Evolutionary conservation across 1,140 invertebrate genomes (phyloP).

Genomic region (Danaus melanippus): DNA sequence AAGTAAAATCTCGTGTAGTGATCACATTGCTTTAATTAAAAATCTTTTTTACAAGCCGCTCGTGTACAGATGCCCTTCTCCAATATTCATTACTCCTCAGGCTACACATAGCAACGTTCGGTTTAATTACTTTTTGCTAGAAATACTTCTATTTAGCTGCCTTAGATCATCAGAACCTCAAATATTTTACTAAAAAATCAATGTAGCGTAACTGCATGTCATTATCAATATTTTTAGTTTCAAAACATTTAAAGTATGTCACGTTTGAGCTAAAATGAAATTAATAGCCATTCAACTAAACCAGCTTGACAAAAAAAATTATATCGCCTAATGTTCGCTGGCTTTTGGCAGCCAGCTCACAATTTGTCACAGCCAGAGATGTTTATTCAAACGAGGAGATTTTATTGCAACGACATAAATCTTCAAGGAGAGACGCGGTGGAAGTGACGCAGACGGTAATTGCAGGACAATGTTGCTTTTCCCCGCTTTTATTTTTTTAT

Average conservation of each 20-base stretch:
- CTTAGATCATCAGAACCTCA: slow-evolving; percentile 6
- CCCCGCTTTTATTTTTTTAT: slow-evolving; percentile 18
- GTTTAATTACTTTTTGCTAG: slow-evolving; percentile 59
- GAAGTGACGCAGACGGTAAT: slow-evolving; percentile 47
- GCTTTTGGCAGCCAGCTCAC: slow-evolving; percentile 45
- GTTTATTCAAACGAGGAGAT: slow-evolving; percentile 67
- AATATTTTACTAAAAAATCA: too few relatives aligned
- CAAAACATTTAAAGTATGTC: not conserved
- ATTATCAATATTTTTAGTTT: not conserved
- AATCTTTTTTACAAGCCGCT: slow-evolving; percentile 39
- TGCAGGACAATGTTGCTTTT: slow-evolving; percentile 39
- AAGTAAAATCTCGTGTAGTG: slow-evolving; percentile 42
- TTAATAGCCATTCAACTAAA: slow-evolving; percentile 46
- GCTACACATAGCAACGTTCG: slow-evolving; percentile 55
- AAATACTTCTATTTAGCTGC: slow-evolving; percentile 35
- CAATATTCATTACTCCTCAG: slow-evolving; percentile 48
- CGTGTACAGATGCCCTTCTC: slow-evolving; percentile 26
- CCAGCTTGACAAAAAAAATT: slow-evolving; percentile 51
- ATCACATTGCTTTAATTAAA: slow-evolving; percentile 51
- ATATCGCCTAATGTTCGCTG: slow-evolving; percentile 52
- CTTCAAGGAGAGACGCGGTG: slow-evolving; percentile 40
- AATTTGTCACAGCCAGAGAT: slow-evolving; percentile 62
- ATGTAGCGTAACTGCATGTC: not conserved
- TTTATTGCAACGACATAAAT: slow-evolving; percentile 58
- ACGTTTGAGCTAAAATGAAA: slow-evolving; percentile 6